Evolutionary conservation across 2,113 vertebrate species (phyloP).

Genomic region (Tursiops truncatus): DNA sequence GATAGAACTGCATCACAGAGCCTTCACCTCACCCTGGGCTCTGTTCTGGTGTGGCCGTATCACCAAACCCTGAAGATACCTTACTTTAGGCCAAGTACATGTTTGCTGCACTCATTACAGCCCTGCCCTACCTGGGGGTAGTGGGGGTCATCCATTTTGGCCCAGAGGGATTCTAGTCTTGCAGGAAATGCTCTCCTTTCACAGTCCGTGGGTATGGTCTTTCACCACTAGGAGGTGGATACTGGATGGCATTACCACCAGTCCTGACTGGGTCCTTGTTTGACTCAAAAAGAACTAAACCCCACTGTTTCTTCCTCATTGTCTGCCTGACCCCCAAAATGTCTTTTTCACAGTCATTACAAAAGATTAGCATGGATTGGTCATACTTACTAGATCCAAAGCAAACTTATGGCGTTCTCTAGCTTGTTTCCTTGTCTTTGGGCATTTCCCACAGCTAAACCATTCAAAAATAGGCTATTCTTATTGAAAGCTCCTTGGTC

Average conservation of each 20-base stretch:
- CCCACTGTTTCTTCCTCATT: neutral
- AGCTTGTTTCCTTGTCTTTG: neutral
- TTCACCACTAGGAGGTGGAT: neutral
- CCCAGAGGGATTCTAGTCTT: neutral
- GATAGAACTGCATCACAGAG: neutral
- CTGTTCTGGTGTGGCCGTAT: neutral
- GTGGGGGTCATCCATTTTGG: neutral
- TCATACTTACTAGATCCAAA: neutral
- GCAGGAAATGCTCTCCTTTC: neutral
- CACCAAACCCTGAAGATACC: neutral
- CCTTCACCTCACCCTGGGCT: neutral
- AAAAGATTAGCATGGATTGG: neutral
- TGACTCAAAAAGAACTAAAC: neutral
- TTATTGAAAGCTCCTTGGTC: neutral
- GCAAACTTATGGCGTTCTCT: neutral
- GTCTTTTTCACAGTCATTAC: neutral
- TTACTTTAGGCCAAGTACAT: neutral
- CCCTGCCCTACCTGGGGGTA: neutral
- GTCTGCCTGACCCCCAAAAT: neutral
- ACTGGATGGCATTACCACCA: neutral
- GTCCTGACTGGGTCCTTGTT: neutral
- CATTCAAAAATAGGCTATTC: neutral
- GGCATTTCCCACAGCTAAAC: neutral
- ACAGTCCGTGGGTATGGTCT: neutral
- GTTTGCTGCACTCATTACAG: neutral